Percentiles rank a stretch among this genome's conserved stretches.
phyloP scores from a whole-genome alignment of 2,797 vertebrate species.

The Petrocephalus sullivani region DNA sequence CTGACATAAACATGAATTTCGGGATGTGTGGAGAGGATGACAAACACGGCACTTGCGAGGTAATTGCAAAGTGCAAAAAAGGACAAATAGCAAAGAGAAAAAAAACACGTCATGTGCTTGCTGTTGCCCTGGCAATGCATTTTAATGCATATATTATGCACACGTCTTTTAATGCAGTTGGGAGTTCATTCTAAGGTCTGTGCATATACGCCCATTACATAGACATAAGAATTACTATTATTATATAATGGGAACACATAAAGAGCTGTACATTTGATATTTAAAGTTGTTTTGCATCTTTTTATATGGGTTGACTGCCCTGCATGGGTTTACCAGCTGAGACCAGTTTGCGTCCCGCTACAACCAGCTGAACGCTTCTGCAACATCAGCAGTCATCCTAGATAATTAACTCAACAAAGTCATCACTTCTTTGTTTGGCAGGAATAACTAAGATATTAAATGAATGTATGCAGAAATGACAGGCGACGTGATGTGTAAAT shows the following conservation, averaged over 20 bases:
- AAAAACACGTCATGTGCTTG: not conserved
- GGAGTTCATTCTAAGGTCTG: not conserved
- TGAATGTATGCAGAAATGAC: constrained; percentile 29
- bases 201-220: not conserved
- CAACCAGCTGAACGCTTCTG: not conserved
- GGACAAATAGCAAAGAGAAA: not conserved
- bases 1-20: constrained; percentile 18
- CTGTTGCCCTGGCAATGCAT: not conserved
- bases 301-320: not conserved
- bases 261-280: not conserved
- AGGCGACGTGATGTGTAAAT: constrained; percentile 13
- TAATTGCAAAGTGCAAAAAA: constrained; percentile 6
- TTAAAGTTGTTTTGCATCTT: not conserved
- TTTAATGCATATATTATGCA: not conserved
- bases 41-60: not conserved
- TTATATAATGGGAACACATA: not conserved
- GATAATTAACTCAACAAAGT: not conserved
- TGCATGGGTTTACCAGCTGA: not conserved
- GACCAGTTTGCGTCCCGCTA: not conserved
- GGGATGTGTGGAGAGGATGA: constrained; percentile 5
- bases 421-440: not conserved
- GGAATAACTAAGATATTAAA: constrained; percentile 20
- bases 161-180: not conserved
- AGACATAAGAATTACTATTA: not conserved
- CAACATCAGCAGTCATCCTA: not conserved